Conservation (phyloP, 2,113 vertebrate species). For the Uria aalge region DNA sequence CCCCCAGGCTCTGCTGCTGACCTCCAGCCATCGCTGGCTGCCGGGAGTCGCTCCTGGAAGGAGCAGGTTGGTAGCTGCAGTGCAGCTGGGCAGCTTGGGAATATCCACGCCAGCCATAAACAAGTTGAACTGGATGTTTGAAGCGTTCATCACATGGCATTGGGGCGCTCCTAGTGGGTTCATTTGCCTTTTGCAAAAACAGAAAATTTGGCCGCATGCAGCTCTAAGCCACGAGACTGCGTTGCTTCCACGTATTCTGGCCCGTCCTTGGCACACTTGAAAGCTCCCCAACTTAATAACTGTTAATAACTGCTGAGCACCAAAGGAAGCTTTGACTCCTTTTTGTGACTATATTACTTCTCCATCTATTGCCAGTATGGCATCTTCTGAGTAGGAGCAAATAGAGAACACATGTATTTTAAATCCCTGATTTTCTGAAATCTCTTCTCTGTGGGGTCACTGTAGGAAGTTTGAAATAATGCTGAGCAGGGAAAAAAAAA, state of each 20-base stretch:
- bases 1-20: not conserved
- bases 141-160: constrained; percentile 25
- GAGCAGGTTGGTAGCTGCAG: not conserved
- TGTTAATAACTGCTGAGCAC: constrained; percentile 29
- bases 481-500: not conserved
- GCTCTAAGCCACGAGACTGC: not conserved
- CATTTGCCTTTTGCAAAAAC: constrained; percentile 13
- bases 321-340: constrained; percentile 13
- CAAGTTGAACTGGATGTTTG: constrained; percentile 14
- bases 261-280: not conserved
- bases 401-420: not conserved
- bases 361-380: not conserved
- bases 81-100: not conserved
- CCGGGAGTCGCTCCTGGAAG: accelerated
- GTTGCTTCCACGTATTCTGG: not conserved
- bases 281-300: constrained; percentile 25
- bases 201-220: constrained; percentile 11
- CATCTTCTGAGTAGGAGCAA: not conserved
- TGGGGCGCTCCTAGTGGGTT: not conserved
- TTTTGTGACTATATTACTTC: not conserved
- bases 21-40: not conserved
- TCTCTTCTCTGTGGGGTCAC: not conserved
- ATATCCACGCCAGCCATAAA: not conserved
- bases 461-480: not conserved
- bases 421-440: not conserved